Conservation (phyloP, 2,888 invertebrate species). For the Agrochola litura region DNA sequence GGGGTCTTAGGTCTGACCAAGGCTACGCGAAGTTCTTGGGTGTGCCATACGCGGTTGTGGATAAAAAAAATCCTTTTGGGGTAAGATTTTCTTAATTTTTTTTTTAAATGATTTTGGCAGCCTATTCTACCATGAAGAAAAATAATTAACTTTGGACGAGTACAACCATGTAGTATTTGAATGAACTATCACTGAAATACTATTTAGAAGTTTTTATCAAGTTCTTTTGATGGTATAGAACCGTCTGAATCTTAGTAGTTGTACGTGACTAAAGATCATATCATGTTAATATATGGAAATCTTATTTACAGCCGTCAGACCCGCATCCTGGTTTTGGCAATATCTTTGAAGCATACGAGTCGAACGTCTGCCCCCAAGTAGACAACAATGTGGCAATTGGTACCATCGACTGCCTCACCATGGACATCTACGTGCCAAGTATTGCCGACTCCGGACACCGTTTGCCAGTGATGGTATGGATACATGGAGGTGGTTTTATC, state of each 20-base stretch:
- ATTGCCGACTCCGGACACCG: conserved; percentile 36
- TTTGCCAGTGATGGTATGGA: conserved; percentile 56
- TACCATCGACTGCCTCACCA: conserved; percentile 61
- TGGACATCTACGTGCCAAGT: conserved; percentile 67
- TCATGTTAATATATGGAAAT: neutral
- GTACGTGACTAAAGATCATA: neutral
- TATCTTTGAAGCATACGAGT: conserved; percentile 64
- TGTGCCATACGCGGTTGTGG: conserved; percentile 68
- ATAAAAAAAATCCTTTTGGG: conserved; percentile 64
- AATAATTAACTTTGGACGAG: neutral
- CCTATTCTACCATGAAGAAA: neutral
- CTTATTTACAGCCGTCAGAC: conserved; percentile 52
- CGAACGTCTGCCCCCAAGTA: conserved; percentile 62
- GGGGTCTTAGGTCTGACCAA: conserved; percentile 54
- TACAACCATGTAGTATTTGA: neutral
- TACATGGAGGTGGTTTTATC: conserved; percentile 48
- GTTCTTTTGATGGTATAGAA: neutral
- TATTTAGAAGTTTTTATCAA: neutral
- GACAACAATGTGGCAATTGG: conserved; percentile 27
- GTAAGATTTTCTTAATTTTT: conserved; percentile 39
- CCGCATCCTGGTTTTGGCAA: conserved; percentile 59
- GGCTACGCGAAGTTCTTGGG: conserved; percentile 67
- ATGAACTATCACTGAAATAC: neutral
- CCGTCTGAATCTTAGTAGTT: neutral
- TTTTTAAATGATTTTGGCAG: neutral